Evolutionary conservation across 2,113 vertebrate species (phyloP), one percentile per base, ranked within the genome.

Genomic region (Scomber colias): DNA sequence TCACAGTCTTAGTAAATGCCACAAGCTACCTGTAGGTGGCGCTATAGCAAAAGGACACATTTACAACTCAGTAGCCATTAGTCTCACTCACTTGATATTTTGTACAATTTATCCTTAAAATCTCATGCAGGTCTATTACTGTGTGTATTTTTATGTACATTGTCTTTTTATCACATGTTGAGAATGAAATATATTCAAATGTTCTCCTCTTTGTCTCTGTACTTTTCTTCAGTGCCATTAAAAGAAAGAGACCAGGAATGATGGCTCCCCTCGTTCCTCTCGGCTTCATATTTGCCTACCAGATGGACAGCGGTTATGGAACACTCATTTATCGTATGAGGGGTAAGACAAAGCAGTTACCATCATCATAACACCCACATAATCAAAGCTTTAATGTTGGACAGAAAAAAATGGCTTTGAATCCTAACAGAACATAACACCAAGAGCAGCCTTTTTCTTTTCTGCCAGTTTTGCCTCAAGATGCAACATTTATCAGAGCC

Each of bases 241-340:
- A 92, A 93, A 93, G 17, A 59, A 97, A 93, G 92, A 96, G 89
- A 0, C 95, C 95, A 0, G 74, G 1, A 48, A 6, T 97, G 31
- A 76, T 97, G 46, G 4, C 90, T 49, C 97, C 97, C 24, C 31
- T 97, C 0, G 0, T 97, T 73, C 97, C 97, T 4, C 94, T 97
- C 69, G 21, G 96, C 78, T 97, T 98, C 75, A 15, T 98, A 57
- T 16, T 98, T 55, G 84, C 79, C 56, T 98, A 97, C 91, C 96
- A 97, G 19, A 90, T 95, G 89, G 97, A 98, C 90, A 87, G 92
- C 83, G 96, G 94, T 30, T 97, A 97, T 53, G 97, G 97, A 49
- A 96, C 95, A 0, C 70, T 98, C 19, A 59, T 96, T 67, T 85
- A 95, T 76, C 96, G 96, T 27, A 94, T 97, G 76, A 97, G 95